These are phyloP conservation scores for Rhinolophus ferrumequinum DNA, from an alignment of 2,113 vertebrate species.

Conservation along the genomic window DNA sequence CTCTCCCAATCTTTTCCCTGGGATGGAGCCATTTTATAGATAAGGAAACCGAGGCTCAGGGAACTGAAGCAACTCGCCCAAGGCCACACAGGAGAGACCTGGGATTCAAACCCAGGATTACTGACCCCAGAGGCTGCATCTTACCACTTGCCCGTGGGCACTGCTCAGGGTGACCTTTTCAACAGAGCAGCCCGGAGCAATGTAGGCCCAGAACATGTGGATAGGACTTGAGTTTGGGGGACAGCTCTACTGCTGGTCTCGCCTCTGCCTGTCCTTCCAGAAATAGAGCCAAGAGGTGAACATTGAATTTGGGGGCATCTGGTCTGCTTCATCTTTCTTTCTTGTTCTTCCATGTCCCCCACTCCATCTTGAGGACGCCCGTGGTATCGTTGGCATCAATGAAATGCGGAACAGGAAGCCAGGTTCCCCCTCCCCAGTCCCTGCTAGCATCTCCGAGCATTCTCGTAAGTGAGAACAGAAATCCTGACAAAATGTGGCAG, in stretches of 20 bases:
- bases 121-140: not conserved
- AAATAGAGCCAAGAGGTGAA: not conserved
- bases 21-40: not conserved
- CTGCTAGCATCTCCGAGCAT: too few relatives aligned
- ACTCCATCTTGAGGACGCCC: too few relatives aligned
- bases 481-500: too few relatives aligned
- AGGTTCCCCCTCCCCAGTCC: too few relatives aligned
- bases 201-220: not conserved
- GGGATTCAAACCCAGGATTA: not conserved
- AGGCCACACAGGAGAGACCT: not conserved
- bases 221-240: not conserved
- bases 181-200: rapidly evolving
- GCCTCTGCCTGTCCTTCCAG: not conserved
- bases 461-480: too few relatives aligned
- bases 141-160: rapidly evolving
- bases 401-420: too few relatives aligned
- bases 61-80: not conserved
- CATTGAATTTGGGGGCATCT: too few relatives aligned
- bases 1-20: not conserved
- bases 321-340: too few relatives aligned
- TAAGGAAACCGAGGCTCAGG: not conserved
- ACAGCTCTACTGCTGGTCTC: too few relatives aligned
- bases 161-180: not conserved
- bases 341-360: too few relatives aligned
- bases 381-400: too few relatives aligned